Base-by-base conservation (phyloP, 92 coral and sea anemone genomes). In the Virgularia gustaviana region DNA sequence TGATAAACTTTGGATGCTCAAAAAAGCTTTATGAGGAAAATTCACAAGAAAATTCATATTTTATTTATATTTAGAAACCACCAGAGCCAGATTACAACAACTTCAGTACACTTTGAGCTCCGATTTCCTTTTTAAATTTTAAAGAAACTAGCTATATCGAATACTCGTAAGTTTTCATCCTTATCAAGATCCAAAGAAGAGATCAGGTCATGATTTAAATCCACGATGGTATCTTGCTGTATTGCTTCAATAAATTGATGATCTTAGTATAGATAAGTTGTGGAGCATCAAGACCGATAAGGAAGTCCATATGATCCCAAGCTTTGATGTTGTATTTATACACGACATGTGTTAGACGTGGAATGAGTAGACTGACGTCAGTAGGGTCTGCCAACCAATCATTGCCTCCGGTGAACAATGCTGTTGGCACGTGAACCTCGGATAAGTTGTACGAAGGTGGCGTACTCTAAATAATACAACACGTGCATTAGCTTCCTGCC, bases 281-380 rank as follows among this genome's bases (percentile, higher is more conserved):
- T 1, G 90, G 87, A 9, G 98, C 88, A 71, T 89, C 96, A 49
- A 86, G 75, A 7, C 86, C 98, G 90, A 90, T 85, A 15, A 89
- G 77, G 71, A 94, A 94, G 65, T 94, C 99, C 76, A 94, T 38
- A 53, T 94, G 99, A 34, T 89, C 75, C 94, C 96, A 94, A 0
- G 49, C 78, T 22, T 60, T 44, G 53, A 94, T 63, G 30, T 73
- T 78, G 31, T 82, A 80, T 39, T 74, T 62, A 44, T 87, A 87
- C 70, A 78, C 70, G 72, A 79, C 65, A 23, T 66, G 57, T 5
- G 83, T 82, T 16, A 86, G 82, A 51, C 77, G 63, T 11, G 71
- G 24, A 79, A 87, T 62, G 36, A 89, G 76, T 1, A 67, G 38
- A 27, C 83, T 59, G 36, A 88, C 94, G 31, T 88, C 94, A 29